Conservation (phyloP, 2,888 invertebrate species). For the Eilema depressum region DNA sequence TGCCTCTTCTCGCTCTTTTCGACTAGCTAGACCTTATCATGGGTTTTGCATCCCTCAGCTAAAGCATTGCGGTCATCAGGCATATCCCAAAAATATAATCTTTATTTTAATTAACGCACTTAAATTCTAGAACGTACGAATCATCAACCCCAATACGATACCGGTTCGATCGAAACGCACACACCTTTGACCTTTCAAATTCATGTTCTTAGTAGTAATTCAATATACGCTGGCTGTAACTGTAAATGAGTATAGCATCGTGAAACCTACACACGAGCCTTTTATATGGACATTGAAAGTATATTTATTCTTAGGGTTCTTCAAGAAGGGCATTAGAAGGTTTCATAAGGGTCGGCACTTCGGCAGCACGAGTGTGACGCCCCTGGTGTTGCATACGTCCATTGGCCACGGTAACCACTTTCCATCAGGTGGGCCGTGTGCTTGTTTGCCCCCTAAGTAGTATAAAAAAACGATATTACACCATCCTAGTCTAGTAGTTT, state of each 20-base stretch:
- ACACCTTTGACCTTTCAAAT: not conserved
- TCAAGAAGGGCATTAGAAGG: too few species aligned
- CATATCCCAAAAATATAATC: not conserved
- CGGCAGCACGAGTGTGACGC: too few species aligned
- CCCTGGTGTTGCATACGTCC: too few species aligned
- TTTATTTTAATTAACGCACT: not conserved
- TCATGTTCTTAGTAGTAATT: slow-evolving; percentile 5
- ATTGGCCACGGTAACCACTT: too few species aligned
- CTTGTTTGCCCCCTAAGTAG: too few species aligned
- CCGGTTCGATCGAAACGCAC: not conserved
- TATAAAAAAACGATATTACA: not conserved
- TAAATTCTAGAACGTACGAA: not conserved
- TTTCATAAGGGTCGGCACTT: too few species aligned
- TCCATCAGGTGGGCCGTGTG: too few species aligned
- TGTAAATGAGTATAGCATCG: not conserved
- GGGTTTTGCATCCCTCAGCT: too few species aligned
- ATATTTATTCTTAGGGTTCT: too few species aligned
- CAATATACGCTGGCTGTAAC: not conserved
- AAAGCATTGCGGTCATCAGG: too few species aligned
- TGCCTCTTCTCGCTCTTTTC: too few species aligned
- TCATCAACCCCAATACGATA: not conserved
- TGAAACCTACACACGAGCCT: slow-evolving; percentile 5
- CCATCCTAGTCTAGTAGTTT: not conserved
- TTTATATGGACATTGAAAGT: slow-evolving; percentile 1
- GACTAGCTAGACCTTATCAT: too few species aligned